phyloP scores from a whole-genome alignment of 1,140 invertebrate species.

The Papilio polytes region DNA sequence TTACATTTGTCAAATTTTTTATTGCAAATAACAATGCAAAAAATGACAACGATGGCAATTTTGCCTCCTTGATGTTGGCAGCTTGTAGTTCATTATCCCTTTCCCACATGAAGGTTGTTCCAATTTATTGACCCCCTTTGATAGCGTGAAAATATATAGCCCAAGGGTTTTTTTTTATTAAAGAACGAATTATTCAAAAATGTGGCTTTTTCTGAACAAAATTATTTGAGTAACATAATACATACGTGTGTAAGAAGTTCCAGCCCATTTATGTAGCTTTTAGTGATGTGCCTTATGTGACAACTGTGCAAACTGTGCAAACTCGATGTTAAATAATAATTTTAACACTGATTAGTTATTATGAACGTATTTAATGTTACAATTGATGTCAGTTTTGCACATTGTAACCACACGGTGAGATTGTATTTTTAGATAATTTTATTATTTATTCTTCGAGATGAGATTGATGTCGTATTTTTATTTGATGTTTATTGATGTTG shows the following conservation, averaged over 20 bases:
- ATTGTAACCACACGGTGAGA: background rate
- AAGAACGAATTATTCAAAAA: no score
- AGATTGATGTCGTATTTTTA: background rate
- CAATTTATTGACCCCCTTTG: no score
- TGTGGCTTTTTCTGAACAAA: background rate
- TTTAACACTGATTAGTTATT: background rate
- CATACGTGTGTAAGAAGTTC: background rate
- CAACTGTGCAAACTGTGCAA: slow-evolving; percentile 5
- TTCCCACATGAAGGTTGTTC: no score
- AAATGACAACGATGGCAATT: no score
- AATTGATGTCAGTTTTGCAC: no score
- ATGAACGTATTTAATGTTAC: background rate
- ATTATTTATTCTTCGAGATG: background rate
- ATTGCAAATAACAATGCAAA: no score
- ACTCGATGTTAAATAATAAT: slow-evolving; percentile 7
- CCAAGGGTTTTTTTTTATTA: no score
- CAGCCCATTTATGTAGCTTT: slow-evolving; percentile 7
- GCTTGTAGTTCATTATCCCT: no score
- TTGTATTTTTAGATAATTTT: background rate
- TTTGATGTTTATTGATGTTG: background rate
- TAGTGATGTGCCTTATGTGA: slow-evolving; percentile 23
- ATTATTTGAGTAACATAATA: no score
- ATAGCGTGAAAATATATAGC: no score
- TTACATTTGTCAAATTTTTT: no score
- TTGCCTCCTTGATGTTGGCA: no score